Evolutionary conservation across 2,113 vertebrate genomes (phyloP).

Genomic region (Diadophis punctatus): DNA sequence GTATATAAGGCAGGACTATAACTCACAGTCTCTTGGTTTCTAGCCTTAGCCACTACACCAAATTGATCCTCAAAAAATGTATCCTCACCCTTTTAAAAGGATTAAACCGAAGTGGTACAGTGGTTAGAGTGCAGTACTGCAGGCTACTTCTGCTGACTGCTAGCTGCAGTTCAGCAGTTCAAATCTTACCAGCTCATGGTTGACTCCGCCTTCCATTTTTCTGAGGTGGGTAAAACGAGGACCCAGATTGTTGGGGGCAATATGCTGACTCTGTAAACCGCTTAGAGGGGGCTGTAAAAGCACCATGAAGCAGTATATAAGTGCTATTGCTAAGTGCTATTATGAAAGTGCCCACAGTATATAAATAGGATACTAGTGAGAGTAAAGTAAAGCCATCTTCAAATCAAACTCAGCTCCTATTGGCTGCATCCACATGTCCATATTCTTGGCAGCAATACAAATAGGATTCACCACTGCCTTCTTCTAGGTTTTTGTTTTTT

Average conservation of each 20-base stretch:
- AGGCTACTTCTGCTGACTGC: no score
- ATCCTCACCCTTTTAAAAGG: neutral
- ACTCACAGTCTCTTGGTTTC: neutral
- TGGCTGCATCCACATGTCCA: neutral
- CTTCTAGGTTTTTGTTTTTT: neutral
- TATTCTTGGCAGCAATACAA: neutral
- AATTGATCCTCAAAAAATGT: neutral
- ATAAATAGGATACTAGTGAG: neutral
- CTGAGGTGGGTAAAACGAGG: no score
- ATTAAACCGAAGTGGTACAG: no score
- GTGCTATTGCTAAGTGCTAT: no score
- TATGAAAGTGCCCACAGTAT: neutral
- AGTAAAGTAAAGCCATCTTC: neutral
- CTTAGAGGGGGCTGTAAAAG: no score
- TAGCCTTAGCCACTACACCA: neutral
- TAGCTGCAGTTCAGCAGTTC: no score
- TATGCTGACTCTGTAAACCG: no score
- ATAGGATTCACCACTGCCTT: neutral
- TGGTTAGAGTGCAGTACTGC: no score
- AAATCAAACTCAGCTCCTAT: neutral
- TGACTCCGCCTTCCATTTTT: no score
- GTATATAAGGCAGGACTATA: neutral
- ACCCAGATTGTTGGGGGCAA: no score
- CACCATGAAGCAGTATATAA: no score
- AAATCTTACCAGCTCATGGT: no score